Conservation (phyloP, 2,888 invertebrate species). For the Watsonalla cultraria region DNA sequence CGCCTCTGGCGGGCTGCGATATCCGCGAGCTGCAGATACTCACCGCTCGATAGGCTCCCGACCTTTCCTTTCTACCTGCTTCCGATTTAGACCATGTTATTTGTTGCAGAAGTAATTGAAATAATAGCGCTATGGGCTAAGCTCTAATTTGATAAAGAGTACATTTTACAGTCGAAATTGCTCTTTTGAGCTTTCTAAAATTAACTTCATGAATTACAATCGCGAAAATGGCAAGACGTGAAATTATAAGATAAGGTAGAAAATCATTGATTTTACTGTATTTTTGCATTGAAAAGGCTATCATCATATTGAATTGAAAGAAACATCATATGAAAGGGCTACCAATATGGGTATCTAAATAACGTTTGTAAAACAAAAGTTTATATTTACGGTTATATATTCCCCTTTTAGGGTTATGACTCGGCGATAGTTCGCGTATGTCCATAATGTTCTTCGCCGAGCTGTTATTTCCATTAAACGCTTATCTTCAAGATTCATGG, state of each 20-base stretch:
- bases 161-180: no score
- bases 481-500: constrained; percentile 70
- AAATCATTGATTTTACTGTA: no score
- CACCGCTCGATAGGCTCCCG: not conserved
- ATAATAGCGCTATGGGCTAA: not conserved
- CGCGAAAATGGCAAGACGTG: no score
- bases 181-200: no score
- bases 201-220: no score
- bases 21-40: not conserved
- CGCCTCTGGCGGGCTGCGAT: not conserved
- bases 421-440: constrained; percentile 54
- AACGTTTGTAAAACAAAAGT: constrained; percentile 34
- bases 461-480: constrained; percentile 66
- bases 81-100: not conserved
- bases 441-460: constrained; percentile 50
- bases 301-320: no score
- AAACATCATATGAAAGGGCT: no score
- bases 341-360: not conserved
- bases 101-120: not conserved
- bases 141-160: not conserved
- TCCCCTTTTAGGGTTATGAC: constrained; percentile 48
- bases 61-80: not conserved
- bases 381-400: constrained; percentile 49
- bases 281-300: no score
- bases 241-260: no score